Conservation (phyloP, 2,888 invertebrate species). For the Parnassius orleans region DNA sequence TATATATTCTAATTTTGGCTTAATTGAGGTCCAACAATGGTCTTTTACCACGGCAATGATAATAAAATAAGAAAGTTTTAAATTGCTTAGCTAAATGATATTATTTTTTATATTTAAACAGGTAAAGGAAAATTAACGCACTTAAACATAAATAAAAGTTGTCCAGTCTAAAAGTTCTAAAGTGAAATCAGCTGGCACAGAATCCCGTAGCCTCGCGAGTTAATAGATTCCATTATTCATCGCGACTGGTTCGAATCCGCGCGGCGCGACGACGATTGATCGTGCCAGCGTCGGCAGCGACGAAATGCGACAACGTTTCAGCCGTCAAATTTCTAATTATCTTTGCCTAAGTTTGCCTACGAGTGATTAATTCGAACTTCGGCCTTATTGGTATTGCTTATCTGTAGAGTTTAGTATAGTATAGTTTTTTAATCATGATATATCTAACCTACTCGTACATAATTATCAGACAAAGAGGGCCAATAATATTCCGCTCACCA, state of each 20-base stretch:
- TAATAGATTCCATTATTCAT: conserved; percentile 79
- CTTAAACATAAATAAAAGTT: not conserved
- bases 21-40: too few relatives aligned
- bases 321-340: conserved; percentile 26
- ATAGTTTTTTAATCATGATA: too few relatives aligned
- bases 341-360: conserved; percentile 5
- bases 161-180: conserved; percentile 21
- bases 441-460: too few relatives aligned
- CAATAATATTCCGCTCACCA: too few relatives aligned
- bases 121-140: too few relatives aligned
- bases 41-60: too few relatives aligned
- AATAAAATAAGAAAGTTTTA: too few relatives aligned
- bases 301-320: conserved; percentile 28
- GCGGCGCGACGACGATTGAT: conserved; percentile 59
- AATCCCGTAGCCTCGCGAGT: conserved; percentile 73
- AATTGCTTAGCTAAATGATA: too few relatives aligned
- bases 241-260: conserved; percentile 65
- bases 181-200: conserved; percentile 40
- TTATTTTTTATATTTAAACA: too few relatives aligned
- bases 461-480: too few relatives aligned
- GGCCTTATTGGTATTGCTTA: conserved; percentile 20
- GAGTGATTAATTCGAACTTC: conserved; percentile 19
- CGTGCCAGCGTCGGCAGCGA: conserved; percentile 39
- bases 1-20: too few relatives aligned
- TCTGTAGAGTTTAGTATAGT: too few relatives aligned